Evolutionary conservation across 1,140 invertebrate species (phyloP).

Genomic region (Brachionus plicatilis): DNA sequence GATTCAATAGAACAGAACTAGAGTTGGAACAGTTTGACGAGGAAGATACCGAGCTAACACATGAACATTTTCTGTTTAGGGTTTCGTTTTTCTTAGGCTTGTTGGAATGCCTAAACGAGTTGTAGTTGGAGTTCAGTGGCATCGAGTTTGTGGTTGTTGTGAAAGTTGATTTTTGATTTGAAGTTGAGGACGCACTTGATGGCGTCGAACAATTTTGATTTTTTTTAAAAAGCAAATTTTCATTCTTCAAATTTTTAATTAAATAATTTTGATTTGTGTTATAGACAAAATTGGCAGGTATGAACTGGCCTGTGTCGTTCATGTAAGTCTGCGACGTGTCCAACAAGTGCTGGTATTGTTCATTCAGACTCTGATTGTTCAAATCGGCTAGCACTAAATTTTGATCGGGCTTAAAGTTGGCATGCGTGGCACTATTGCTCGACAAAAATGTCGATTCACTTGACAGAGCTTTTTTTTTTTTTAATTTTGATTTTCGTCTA

Average conservation of each 20-base stretch:
- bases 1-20: background rate
- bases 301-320: background rate
- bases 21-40: conserved; percentile 11
- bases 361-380: conserved; percentile 4
- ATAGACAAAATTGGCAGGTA: background rate
- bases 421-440: background rate
- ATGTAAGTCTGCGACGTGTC: background rate
- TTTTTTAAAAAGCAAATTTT: conserved; percentile 1
- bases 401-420: background rate
- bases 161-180: background rate
- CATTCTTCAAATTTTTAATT: conserved; percentile 12
- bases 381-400: background rate
- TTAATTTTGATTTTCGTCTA: background rate
- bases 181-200: background rate
- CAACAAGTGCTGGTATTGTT: conserved; percentile 30
- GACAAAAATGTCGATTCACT: conserved; percentile 21
- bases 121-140: background rate
- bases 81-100: background rate
- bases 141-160: background rate
- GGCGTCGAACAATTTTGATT: background rate
- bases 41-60: background rate
- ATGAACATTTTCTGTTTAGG: conserved; percentile 17
- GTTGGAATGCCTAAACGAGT: background rate
- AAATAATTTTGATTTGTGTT: background rate
- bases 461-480: background rate